Evolutionary conservation across 2,797 vertebrate genomes (phyloP).

Genomic region (Carduelis carduelis): DNA sequence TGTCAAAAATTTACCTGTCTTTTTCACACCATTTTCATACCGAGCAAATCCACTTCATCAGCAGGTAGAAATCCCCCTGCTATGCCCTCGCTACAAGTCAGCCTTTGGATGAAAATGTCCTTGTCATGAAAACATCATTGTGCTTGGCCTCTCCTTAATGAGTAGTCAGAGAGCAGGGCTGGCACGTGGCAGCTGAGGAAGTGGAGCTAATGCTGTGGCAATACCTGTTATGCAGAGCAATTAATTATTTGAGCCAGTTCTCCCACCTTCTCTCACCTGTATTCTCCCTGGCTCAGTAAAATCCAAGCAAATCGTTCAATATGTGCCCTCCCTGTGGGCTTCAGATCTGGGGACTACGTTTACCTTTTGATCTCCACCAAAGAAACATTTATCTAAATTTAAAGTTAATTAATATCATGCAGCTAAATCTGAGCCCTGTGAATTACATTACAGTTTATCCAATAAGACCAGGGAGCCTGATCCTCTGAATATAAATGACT

Average conservation of each 20-base stretch:
- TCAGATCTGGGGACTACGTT: background rate
- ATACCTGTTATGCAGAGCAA: background rate
- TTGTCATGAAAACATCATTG: background rate
- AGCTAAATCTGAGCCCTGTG: conserved; percentile 45
- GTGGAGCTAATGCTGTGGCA: background rate
- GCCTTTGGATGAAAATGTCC: background rate
- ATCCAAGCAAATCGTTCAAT: background rate
- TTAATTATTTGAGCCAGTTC: background rate
- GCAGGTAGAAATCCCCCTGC: background rate
- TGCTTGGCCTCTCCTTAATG: background rate
- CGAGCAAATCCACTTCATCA: background rate
- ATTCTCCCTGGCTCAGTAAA: background rate
- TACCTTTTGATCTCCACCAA: conserved; percentile 24
- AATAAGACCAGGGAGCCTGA: conserved; percentile 50
- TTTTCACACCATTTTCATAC: background rate
- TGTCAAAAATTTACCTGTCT: background rate
- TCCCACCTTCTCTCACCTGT: background rate
- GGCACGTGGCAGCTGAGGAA: background rate
- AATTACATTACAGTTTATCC: conserved; percentile 62
- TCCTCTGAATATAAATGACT: conserved; percentile 50
- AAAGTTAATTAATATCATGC: conserved; percentile 53
- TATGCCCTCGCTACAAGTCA: background rate
- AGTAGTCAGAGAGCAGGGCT: background rate
- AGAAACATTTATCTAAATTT: conserved; percentile 56
- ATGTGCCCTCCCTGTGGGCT: background rate